These are phyloP conservation scores for Halocynthia aurantium DNA, from an alignment of 23 tunicate species.

Conservation along the genomic window DNA sequence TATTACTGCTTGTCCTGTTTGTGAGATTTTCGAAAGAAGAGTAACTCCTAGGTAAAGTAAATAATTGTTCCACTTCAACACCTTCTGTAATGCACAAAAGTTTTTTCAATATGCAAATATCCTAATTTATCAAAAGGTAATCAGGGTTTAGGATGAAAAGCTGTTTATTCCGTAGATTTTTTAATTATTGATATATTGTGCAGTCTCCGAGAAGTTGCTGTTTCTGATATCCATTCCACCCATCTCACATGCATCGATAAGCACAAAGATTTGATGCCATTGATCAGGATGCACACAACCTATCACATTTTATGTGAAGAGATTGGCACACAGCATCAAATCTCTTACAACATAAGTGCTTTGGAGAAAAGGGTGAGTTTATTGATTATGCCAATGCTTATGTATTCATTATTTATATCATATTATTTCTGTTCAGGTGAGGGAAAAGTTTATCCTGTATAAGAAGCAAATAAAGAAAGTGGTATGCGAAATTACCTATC, in stretches of 20 bases:
- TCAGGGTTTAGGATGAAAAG: too few species aligned
- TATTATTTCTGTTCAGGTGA: slow-evolving; percentile 21
- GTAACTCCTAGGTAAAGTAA: too few species aligned
- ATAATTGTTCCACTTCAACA: too few species aligned
- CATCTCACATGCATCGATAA: slow-evolving; percentile 26
- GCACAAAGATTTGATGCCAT: slow-evolving; percentile 27
- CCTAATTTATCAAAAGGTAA: too few species aligned
- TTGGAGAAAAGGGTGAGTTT: slow-evolving; percentile 31
- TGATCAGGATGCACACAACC: slow-evolving; percentile 20
- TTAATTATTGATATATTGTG: background rate
- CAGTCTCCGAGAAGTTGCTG: background rate
- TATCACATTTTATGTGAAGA: background rate
- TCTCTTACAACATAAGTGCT: slow-evolving; percentile 32
- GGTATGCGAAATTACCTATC: slow-evolving; percentile 14
- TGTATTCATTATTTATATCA: background rate
- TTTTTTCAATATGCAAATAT: too few species aligned
- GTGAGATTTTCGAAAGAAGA: too few species aligned
- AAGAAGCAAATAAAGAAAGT: slow-evolving; percentile 32
- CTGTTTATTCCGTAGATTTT: background rate
- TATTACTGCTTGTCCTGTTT: too few species aligned
- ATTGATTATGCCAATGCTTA: background rate
- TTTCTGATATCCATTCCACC: background rate
- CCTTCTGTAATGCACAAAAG: too few species aligned
- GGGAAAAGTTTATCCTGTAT: slow-evolving; percentile 30
- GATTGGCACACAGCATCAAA: slow-evolving; percentile 5